Percentiles rank a stretch among this genome's conserved stretches.
phyloP scores from a whole-genome alignment of 1,140 invertebrate species.

The Lysiphlebus fabarum region DNA sequence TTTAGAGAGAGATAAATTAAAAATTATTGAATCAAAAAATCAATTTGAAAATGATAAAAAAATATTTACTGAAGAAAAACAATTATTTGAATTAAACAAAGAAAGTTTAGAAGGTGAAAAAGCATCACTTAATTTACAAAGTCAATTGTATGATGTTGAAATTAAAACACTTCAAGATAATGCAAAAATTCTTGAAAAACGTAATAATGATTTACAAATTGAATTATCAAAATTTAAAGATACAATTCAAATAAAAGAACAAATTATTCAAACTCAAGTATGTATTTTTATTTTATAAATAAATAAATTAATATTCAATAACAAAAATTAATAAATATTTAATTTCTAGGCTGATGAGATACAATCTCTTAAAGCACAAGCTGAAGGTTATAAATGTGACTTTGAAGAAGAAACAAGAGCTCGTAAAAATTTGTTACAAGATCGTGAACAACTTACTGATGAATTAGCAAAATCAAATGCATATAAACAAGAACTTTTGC shows the following conservation, averaged over 20 bases:
- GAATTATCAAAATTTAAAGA: neutral
- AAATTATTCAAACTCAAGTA: too few species aligned
- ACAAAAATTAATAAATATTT: neutral
- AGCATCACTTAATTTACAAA: constrained; percentile 37
- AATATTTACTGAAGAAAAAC: constrained; percentile 24
- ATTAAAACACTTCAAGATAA: constrained; percentile 31
- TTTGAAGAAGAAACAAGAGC: constrained; percentile 16
- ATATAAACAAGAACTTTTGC: constrained; percentile 18
- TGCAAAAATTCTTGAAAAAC: constrained; percentile 24
- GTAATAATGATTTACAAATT: constrained; percentile 4
- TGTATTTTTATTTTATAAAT: too few species aligned
- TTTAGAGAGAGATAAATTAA: constrained; percentile 21
- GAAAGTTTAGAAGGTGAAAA: constrained; percentile 35
- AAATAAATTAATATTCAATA: too few species aligned
- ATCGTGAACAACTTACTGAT: constrained; percentile 12
- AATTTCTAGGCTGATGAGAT: neutral
- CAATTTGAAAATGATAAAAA: constrained; percentile 26
- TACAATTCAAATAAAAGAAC: constrained; percentile 5
- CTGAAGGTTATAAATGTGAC: constrained; percentile 8
- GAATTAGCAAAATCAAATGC: constrained; percentile 8
- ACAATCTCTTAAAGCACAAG: constrained; percentile 6
- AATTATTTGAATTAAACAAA: constrained; percentile 28
- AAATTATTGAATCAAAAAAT: constrained; percentile 21
- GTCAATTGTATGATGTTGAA: constrained; percentile 35
- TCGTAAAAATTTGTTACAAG: constrained; percentile 3